Percentiles rank a stretch among this genome's conserved stretches.
Evolutionary conservation across 2,113 vertebrate genomes (phyloP).

Genomic region (Condylura cristata): DNA sequence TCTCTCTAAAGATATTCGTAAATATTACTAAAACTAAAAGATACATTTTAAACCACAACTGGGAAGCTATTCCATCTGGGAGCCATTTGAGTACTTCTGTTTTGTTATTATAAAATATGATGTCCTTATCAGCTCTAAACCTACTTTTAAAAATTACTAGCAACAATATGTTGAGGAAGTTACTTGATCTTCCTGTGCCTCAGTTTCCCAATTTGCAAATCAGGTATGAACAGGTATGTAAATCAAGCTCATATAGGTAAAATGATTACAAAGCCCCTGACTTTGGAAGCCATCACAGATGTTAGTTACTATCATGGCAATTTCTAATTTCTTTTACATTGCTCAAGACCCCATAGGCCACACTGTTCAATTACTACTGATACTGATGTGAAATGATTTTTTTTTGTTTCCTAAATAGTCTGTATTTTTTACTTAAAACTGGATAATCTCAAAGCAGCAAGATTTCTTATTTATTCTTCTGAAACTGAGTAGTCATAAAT

Average conservation of each 20-base stretch:
- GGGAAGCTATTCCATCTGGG: background rate
- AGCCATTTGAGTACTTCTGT: background rate
- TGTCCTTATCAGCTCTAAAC: background rate
- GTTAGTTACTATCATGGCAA: background rate
- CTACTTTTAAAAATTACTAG: background rate
- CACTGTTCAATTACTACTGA: background rate
- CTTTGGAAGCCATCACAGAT: background rate
- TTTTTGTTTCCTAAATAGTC: background rate
- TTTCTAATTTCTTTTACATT: slow-evolving; percentile 28
- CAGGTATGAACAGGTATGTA: background rate
- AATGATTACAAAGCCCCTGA: background rate
- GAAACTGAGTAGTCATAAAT: background rate
- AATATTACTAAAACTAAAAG: background rate
- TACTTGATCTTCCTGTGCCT: background rate
- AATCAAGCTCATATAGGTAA: background rate
- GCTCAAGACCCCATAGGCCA: background rate
- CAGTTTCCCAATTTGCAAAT: slow-evolving; percentile 3
- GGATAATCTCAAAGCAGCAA: background rate
- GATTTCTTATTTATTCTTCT: background rate
- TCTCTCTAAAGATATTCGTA: background rate
- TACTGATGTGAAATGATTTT: background rate
- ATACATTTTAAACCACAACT: background rate
- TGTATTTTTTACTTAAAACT: background rate
- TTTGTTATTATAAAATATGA: background rate
- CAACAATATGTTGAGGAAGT: background rate